phyloP scores from a whole-genome alignment of 2,113 vertebrate species.

The Odontesthes bonariensis region DNA sequence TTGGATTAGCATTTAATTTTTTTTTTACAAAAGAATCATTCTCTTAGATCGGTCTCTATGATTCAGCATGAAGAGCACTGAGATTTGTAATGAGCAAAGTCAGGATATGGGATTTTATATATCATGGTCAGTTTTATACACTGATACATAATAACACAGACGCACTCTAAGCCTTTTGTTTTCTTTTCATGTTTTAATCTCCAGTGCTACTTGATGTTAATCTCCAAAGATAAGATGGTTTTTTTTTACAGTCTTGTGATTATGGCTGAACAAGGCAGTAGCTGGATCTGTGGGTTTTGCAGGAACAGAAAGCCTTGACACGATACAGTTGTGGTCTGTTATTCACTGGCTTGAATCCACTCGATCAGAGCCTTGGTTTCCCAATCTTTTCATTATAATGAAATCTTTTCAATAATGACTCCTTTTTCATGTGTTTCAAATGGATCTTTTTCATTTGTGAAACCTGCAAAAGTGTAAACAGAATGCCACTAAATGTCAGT shows the following conservation, averaged over 20 bases:
- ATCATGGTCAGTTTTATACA: neutral
- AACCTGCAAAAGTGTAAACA: too few species aligned
- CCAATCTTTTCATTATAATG: neutral
- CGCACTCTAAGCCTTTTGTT: neutral
- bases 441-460: too few species aligned
- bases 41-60: neutral
- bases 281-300: neutral
- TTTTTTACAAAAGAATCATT: neutral
- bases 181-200: neutral
- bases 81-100: too few species aligned
- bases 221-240: neutral
- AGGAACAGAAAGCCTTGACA: too few species aligned
- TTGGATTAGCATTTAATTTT: neutral
- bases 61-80: neutral
- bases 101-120: too few species aligned
- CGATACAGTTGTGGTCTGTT: too few species aligned
- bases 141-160: neutral
- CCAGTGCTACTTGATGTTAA: neutral
- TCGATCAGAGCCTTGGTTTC: neutral
- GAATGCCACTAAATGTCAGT: neutral
- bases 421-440: too few species aligned
- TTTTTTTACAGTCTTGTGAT: neutral
- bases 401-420: neutral
- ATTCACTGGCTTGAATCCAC: neutral
- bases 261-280: neutral